These are phyloP conservation scores for human DNA, from an alignment of 2,113 vertebrate genomes.

Conservation along the genomic window DNA sequence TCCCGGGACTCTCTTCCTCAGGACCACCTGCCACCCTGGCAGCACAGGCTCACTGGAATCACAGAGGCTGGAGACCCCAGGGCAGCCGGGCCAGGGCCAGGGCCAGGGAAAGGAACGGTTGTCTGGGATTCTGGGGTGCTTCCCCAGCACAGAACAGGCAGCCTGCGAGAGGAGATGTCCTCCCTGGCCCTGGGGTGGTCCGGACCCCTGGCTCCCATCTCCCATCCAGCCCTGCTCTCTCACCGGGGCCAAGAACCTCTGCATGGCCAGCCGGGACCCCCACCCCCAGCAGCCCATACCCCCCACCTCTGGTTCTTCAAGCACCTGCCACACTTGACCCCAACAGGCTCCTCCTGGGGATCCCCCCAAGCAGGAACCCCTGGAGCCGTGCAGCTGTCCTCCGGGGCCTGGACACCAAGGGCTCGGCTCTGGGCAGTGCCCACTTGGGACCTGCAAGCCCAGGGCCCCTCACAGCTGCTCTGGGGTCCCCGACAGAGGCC, in stretches of 20 bases:
- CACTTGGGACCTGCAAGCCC: not conserved
- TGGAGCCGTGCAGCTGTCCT: not conserved
- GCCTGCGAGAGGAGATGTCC: not conserved
- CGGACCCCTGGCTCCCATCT: too few species aligned
- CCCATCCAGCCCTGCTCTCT: not conserved
- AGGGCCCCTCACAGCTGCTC: not conserved
- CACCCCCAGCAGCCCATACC: not conserved
- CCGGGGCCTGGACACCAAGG: not conserved
- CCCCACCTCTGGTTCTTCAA: not conserved
- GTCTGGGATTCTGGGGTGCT: not conserved
- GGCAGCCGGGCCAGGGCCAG: not conserved
- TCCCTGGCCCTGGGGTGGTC: not conserved
- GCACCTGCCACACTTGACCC: not conserved
- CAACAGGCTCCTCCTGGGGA: not conserved
- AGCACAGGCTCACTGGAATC: not conserved
- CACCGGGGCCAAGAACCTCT: accelerated
- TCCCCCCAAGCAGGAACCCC: not conserved
- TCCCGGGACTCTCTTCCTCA: not conserved
- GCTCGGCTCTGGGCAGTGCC: not conserved
- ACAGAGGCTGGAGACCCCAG: not conserved
- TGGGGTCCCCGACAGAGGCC: not conserved
- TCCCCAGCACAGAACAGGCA: not conserved
- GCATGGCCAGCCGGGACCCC: not conserved
- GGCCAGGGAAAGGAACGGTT: not conserved
- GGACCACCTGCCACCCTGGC: not conserved